A percentile compares a stretch with the other conserved stretches of the same genome.
Conservation (phyloP, 1,140 invertebrate genomes). For the Bombus confusus region DNA sequence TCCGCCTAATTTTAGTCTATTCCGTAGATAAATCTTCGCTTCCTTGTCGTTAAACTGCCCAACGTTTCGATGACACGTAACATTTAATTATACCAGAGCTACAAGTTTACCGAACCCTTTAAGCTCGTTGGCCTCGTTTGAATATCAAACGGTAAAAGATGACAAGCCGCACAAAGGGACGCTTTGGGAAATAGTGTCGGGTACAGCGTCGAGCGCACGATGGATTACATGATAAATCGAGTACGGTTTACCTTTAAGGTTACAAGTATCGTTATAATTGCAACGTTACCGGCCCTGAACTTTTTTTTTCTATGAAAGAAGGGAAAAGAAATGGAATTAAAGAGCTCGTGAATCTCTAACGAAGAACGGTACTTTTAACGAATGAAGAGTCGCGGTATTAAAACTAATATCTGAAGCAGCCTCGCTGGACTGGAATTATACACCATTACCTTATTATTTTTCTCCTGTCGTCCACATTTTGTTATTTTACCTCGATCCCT, state of each 20-base stretch:
- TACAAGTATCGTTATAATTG: constrained; percentile 14
- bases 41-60: neutral
- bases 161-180: neutral
- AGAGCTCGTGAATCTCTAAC: constrained; percentile 35
- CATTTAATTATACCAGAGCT: neutral
- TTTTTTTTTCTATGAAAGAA: neutral
- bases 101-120: neutral
- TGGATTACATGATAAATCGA: constrained; percentile 15
- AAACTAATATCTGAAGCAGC: constrained; percentile 46
- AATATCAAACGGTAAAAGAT: constrained; percentile 12
- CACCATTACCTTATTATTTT: constrained; percentile 7
- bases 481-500: neutral
- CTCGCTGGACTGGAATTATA: constrained; percentile 2
- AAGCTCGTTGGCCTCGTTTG: neutral
- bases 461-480: neutral
- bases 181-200: constrained; percentile 28
- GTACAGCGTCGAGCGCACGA: neutral
- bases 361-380: constrained; percentile 30
- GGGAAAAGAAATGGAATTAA: neutral
- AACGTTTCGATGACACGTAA: neutral
- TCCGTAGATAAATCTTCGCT: neutral
- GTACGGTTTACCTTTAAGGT: constrained; percentile 11
- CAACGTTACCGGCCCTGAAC: neutral
- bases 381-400: constrained; percentile 30
- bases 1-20: neutral